These are phyloP conservation scores for Minunthozetes semirufus DNA, from an alignment of 2,888 invertebrate genomes.

Conservation along the genomic window DNA sequence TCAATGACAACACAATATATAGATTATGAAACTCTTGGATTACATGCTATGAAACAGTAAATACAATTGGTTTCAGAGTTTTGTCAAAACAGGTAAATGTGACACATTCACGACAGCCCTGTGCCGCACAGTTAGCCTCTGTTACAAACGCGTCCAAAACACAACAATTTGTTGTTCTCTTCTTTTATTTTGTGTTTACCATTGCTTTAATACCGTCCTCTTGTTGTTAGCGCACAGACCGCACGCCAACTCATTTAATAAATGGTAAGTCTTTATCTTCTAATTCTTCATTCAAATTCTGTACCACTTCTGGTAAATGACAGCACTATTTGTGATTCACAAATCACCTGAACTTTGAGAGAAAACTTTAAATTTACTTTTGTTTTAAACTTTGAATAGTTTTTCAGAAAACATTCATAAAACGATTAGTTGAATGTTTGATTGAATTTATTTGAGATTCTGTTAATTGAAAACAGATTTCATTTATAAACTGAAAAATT, in stretches of 20 bases:
- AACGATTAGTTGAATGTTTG: too few species aligned
- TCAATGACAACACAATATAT: conserved; percentile 22
- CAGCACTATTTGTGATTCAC: too few species aligned
- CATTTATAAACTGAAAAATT: not conserved
- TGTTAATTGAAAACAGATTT: not conserved
- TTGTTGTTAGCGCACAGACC: not conserved
- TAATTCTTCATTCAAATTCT: too few species aligned
- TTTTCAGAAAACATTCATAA: too few species aligned
- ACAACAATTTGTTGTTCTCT: conserved; percentile 20
- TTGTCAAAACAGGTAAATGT: conserved; percentile 30
- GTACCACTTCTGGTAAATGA: too few species aligned
- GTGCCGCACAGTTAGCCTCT: not conserved
- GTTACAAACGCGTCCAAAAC: not conserved
- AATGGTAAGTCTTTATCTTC: not conserved
- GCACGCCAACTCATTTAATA: not conserved
- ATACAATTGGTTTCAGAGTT: conserved; percentile 1
- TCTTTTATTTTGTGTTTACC: conserved; percentile 6
- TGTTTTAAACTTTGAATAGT: too few species aligned
- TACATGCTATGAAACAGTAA: conserved; percentile 25
- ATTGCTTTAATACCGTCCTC: conserved; percentile 12
- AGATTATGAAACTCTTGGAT: conserved; percentile 27
- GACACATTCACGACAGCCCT: conserved; percentile 7
- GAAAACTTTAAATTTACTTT: too few species aligned
- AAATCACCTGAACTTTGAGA: too few species aligned
- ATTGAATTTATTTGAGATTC: not conserved